Evolutionary conservation across 2,888 invertebrate genomes (phyloP), one percentile per base, ranked within the genome.

Genomic region (Phorcus lineatus): DNA sequence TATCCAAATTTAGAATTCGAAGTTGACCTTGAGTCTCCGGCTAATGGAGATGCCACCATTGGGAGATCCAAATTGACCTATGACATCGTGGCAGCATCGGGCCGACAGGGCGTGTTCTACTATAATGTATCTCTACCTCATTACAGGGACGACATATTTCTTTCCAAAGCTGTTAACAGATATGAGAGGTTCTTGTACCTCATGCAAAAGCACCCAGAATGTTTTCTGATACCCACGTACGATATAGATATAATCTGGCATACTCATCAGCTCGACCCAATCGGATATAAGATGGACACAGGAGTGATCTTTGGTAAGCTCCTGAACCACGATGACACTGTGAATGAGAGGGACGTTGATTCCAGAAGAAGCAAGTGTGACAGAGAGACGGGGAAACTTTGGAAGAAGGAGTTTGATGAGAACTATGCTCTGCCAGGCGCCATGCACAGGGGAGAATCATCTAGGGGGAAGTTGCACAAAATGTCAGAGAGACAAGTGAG

Each of bases 241-340:
- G 94, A 94, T 85, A 93, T 94, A 81, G 94, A 94, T 82, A 86
- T 94, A 36, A 90, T 93, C 36, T 94, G 94, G 94, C 94, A 94
- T 85, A 90, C 94, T 0, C 94, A 94, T 87, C 94, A 94, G 88
- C 91, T 94, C 28, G 88, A 90, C 77, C 91, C 92, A 0, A n/a
- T 81, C 11, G 81, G 78, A 4, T 93, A 93, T 82, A 88, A 86
- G 77, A 75, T 83, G 36, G 91, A 92, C 31, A 89, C 86, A 74
- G 84, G 85, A 55, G 57, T 40, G 1, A 66, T 88, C 11, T 81
- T 87, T 0, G 88, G 88, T 16, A 86, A 90, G 54, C 83, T 93
- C 66, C 90, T 94, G 81, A 93, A 94, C 82, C 94, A 94, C 86
- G 94, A 94, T 86, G 94, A 94, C 86, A 90, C 92, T 17, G 92